Conservation (phyloP, 30 jellyfish, hydroid and myxozoan genomes). For the Aurelia sp. region DNA sequence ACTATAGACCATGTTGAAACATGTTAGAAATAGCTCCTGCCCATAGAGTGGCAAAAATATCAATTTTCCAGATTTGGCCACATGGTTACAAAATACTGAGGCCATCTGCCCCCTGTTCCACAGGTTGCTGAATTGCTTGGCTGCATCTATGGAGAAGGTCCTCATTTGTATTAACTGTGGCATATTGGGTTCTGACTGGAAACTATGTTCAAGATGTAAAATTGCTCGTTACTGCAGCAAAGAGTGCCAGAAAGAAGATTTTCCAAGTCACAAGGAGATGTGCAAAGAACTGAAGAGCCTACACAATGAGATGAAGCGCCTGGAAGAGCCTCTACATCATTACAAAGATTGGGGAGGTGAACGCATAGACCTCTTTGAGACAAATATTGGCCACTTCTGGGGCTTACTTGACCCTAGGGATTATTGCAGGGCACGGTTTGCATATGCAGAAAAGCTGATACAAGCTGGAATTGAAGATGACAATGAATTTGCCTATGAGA, state of each 20-base stretch:
- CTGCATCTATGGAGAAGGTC: neutral
- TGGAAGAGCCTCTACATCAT: neutral
- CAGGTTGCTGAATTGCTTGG: no score
- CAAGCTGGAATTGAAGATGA: slow-evolving; percentile 6
- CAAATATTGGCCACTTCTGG: slow-evolving; percentile 34
- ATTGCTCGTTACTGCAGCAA: slow-evolving; percentile 31
- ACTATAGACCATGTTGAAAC: no score
- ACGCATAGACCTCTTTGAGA: neutral
- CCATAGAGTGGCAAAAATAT: no score
- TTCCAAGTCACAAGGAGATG: neutral
- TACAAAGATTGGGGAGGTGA: neutral
- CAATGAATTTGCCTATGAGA: slow-evolving; percentile 11
- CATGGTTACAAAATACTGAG: no score
- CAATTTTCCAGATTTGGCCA: no score
- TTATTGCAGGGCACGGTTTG: slow-evolving; percentile 32
- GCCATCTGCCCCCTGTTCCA: no score
- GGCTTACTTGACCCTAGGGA: slow-evolving; percentile 31
- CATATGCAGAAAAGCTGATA: neutral
- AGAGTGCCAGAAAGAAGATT: slow-evolving; percentile 26
- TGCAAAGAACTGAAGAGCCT: neutral
- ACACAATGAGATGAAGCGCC: neutral
- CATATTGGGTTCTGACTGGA: neutral
- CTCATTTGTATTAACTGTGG: neutral
- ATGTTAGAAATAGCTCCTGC: no score
- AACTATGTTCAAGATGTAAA: slow-evolving; percentile 17